Evolutionary conservation across 1,140 invertebrate genomes (phyloP).

Genomic region (Monochamus saltuarius): DNA sequence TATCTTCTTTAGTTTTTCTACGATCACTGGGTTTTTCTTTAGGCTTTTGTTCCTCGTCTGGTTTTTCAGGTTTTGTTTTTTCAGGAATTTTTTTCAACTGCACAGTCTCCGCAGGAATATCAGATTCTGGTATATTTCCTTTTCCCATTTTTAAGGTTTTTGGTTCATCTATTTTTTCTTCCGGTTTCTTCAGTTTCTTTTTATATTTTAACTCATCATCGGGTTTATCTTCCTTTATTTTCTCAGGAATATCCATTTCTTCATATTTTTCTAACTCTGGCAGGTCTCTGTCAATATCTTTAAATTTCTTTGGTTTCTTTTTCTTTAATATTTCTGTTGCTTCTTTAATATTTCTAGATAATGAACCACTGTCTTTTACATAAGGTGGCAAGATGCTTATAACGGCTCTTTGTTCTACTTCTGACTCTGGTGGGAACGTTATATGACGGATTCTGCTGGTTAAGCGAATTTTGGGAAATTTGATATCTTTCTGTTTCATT

Average conservation of each 20-base stretch:
- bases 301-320: conserved; percentile 62
- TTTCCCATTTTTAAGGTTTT: conserved; percentile 57
- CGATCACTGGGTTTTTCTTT: conserved; percentile 50
- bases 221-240: conserved; percentile 31
- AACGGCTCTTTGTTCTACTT: conserved; percentile 54
- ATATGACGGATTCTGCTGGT: conserved; percentile 64
- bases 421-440: conserved; percentile 59
- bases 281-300: conserved; percentile 67
- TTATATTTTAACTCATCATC: conserved; percentile 31
- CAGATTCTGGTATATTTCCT: conserved; percentile 56
- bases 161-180: conserved; percentile 54
- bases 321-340: conserved; percentile 62
- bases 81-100: conserved; percentile 43
- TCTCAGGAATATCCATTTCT: conserved; percentile 56
- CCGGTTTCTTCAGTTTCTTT: conserved; percentile 38
- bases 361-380: conserved; percentile 60
- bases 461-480: conserved; percentile 65
- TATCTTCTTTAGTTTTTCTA: conserved; percentile 48
- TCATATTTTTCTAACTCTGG: conserved; percentile 71
- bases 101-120: conserved; percentile 50
- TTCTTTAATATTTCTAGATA: conserved; percentile 70
- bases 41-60: conserved; percentile 27
- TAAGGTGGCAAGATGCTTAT: conserved; percentile 58
- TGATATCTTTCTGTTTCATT: conserved; percentile 49
- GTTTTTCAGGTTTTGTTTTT: conserved; percentile 36